phyloP scores from a whole-genome alignment of 2,113 vertebrate species.

The Eublepharis macularius region DNA sequence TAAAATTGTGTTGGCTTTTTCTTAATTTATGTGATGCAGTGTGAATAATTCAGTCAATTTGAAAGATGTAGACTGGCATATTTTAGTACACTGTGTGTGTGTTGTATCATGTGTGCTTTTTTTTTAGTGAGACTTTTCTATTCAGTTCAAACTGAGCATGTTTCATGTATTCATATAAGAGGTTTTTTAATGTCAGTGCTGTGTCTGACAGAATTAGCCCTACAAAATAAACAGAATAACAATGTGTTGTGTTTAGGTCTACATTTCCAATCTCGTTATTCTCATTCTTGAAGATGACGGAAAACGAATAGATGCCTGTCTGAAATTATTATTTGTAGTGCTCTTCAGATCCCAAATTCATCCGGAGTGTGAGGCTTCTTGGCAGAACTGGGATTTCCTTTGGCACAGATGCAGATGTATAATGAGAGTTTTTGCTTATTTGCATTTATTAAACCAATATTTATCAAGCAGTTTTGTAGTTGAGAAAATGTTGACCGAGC shows the following conservation, averaged over 20 bases:
- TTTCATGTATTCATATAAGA: background rate
- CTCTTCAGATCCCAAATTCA: background rate
- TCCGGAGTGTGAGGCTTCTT: background rate
- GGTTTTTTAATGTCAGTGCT: too few species aligned
- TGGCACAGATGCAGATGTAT: background rate
- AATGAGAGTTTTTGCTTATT: slow-evolving; percentile 31
- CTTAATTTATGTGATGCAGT: too few species aligned
- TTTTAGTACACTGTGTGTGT: background rate
- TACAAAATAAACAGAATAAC: too few species aligned
- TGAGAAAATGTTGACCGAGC: slow-evolving; percentile 25
- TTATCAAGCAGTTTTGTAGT: background rate
- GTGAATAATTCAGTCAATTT: background rate
- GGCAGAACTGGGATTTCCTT: background rate
- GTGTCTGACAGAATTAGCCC: too few species aligned
- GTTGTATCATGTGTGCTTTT: too few species aligned
- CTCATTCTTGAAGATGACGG: too few species aligned
- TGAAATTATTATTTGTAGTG: background rate
- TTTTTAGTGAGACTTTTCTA: background rate
- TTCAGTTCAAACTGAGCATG: background rate
- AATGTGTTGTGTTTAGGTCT: background rate
- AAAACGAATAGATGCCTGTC: background rate
- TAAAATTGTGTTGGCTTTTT: too few species aligned
- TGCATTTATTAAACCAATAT: slow-evolving; percentile 40
- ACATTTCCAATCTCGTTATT: background rate
- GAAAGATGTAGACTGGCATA: background rate